phyloP scores from a whole-genome alignment of 2,113 vertebrate genomes.

The Egretta garzetta region DNA sequence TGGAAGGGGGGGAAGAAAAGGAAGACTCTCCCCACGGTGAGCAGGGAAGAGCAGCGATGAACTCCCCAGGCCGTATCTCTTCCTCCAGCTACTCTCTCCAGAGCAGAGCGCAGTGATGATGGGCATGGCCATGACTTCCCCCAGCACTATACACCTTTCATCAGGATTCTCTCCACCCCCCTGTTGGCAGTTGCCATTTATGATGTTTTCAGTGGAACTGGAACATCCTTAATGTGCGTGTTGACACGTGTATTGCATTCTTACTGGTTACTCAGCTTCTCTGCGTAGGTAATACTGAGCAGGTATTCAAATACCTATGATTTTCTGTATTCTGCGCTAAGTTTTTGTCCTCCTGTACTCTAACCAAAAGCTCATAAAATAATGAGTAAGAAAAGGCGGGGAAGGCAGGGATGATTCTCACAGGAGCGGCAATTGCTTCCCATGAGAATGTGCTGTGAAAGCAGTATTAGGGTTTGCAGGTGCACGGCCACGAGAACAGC shows the following conservation, averaged over 20 bases:
- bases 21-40: background rate
- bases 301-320: background rate
- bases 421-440: background rate
- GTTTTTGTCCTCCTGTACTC: background rate
- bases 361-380: background rate
- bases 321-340: background rate
- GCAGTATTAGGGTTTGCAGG: background rate
- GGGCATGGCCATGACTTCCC: background rate
- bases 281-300: background rate
- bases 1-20: background rate
- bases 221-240: background rate
- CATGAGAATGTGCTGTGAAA: background rate
- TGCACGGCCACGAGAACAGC: background rate
- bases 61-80: background rate
- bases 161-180: background rate
- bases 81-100: background rate
- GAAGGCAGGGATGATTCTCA: background rate
- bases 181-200: background rate
- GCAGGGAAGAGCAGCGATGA: background rate
- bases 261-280: background rate
- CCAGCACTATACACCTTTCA: background rate
- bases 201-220: background rate
- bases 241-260: background rate
- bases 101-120: background rate
- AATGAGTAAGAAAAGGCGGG: background rate